Conservation (phyloP, 1,140 invertebrate species). For the Bombus waltoni region DNA sequence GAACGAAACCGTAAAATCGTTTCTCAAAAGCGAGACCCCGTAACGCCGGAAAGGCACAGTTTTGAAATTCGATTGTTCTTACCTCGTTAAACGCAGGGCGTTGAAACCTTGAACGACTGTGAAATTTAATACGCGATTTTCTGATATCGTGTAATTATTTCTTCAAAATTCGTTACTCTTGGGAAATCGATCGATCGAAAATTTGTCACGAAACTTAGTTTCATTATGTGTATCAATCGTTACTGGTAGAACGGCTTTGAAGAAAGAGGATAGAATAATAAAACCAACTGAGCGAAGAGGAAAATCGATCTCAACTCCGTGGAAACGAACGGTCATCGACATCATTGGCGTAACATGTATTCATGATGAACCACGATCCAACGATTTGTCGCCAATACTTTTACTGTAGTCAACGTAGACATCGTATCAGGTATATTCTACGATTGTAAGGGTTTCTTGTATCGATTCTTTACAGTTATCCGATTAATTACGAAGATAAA, state of each 20-base stretch:
- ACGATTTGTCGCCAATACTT: slow-evolving; percentile 77
- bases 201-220: background rate
- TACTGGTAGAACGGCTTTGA: background rate
- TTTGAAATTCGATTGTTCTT: slow-evolving; percentile 60
- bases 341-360: slow-evolving; percentile 54
- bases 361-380: slow-evolving; percentile 77
- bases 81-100: slow-evolving; percentile 29
- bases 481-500: background rate
- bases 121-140: slow-evolving; percentile 6
- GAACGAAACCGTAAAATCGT: slow-evolving; percentile 39
- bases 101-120: slow-evolving; percentile 21
- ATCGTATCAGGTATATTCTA: slow-evolving; percentile 75
- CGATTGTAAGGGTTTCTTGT: background rate
- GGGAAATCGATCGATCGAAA: slow-evolving; percentile 16
- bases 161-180: background rate
- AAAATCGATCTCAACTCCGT: slow-evolving; percentile 31
- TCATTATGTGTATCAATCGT: background rate
- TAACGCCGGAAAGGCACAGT: slow-evolving; percentile 12
- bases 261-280: background rate
- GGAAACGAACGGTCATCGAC: slow-evolving; percentile 49
- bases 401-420: slow-evolving; percentile 79
- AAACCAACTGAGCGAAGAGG: background rate
- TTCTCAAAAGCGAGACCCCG: slow-evolving; percentile 18
- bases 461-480: background rate
- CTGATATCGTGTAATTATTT: background rate